These are phyloP conservation scores for Philereme transversata DNA, from an alignment of 2,888 invertebrate species.

Conservation along the genomic window DNA sequence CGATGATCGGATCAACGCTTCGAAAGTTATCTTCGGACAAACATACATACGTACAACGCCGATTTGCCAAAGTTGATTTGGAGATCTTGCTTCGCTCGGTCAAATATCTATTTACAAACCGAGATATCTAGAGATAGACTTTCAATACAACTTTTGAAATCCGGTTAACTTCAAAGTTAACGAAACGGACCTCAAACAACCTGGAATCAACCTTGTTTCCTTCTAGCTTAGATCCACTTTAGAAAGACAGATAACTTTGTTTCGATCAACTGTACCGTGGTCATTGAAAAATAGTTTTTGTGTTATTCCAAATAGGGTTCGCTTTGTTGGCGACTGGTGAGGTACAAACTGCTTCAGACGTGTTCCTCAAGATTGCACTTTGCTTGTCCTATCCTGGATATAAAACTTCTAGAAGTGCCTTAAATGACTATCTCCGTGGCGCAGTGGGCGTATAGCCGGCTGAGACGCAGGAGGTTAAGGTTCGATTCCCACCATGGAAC, in stretches of 20 bases:
- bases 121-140: conserved; percentile 5
- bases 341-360: conserved; percentile 13
- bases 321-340: conserved; percentile 1
- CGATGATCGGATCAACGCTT: no score
- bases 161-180: conserved; percentile 10
- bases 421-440: no score
- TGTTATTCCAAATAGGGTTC: conserved; percentile 4
- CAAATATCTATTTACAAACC: not conserved
- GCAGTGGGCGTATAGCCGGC: no score
- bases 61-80: no score
- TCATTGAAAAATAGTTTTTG: conserved; percentile 17
- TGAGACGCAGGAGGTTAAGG: no score
- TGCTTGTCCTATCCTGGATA: conserved; percentile 11
- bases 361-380: conserved; percentile 30
- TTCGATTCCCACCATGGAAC: no score
- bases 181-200: conserved; percentile 7
- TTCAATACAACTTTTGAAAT: conserved; percentile 17
- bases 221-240: conserved; percentile 10
- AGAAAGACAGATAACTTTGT: not conserved
- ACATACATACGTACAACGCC: no score
- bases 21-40: no score
- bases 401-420: conserved; percentile 9
- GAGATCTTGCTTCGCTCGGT: no score
- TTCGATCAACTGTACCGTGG: conserved; percentile 2
- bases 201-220: conserved; percentile 9